Base-by-base conservation (phyloP, 1,140 invertebrate species). In the Macrocentrus cingulum region DNA sequence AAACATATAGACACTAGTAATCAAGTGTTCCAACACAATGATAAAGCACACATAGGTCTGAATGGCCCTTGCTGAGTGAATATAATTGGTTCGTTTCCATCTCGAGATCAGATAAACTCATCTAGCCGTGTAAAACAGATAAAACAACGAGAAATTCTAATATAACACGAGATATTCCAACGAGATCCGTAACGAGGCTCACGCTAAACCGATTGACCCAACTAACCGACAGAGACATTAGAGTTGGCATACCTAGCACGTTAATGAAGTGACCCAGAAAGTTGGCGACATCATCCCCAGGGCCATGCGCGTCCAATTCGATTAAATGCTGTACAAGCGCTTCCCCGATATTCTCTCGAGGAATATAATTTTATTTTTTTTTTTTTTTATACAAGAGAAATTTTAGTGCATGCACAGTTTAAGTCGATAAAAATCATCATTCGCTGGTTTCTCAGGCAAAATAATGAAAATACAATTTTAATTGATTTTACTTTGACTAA, bases 201-300 rank as follows among this genome's bases (percentile, higher is more conserved):
- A n/a, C n/a, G 53, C 49, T 54, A 45, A 66, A 56, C 58, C 48
- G 46, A 56, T 56, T 56, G 54, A 56, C 54, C 54, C 54, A 15
- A 22, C 29, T 49, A 56, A 49, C 53, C 53, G 44, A 34, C 20
- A 41, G 54, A 13, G 16, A n/a, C 44, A 56, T 56, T 56, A 56
- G 44, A 48, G 29, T 36, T 7, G 44, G 32, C 45, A 56, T 56
- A 56, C 29, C 56, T 45, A 51, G 16, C 32, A 49, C 60, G 36
- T 58, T 56, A 51, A 65, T 63, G 51, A 63, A 60, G 53, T 56
- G 58, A 63, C 48, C 58, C 55, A 60, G 63, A 63, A 65, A 63
- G 48, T 51, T 48, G 25, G 44, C 18, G 20, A n/a, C 23, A 44
- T 29, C 37, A 42, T 54, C 52, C 52, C 52, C 20, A 13, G 23